Percentiles rank a stretch among this genome's conserved stretches.
phyloP scores from a whole-genome alignment of 2,797 vertebrate species.

The Rhynchotus rufescens region DNA sequence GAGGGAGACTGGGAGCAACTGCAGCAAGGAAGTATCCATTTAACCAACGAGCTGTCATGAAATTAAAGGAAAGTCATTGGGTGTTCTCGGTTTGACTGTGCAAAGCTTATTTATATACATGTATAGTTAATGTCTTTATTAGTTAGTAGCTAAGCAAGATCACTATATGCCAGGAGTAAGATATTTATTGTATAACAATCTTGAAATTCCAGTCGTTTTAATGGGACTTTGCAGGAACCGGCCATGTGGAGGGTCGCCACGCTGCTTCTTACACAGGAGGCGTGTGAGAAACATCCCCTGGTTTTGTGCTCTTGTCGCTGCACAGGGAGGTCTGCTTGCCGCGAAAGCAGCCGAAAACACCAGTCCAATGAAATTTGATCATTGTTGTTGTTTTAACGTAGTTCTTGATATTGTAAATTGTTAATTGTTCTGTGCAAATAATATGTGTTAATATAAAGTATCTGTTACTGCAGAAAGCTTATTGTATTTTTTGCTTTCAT shows the following conservation, averaged over 20 bases:
- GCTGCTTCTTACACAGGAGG: background rate
- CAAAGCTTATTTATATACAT: background rate
- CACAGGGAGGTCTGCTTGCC: background rate
- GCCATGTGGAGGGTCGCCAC: background rate
- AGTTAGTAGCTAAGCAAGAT: background rate
- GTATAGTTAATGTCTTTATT: background rate
- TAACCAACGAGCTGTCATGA: background rate
- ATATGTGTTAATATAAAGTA: background rate
- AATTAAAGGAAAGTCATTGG: background rate
- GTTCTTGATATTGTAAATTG: background rate
- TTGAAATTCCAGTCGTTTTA: slow-evolving; percentile 16
- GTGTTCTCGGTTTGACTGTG: background rate
- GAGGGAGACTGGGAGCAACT: background rate
- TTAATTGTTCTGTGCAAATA: slow-evolving; percentile 1
- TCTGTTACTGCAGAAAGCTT: background rate
- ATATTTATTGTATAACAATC: background rate
- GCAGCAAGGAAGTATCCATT: background rate
- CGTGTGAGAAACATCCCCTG: background rate
- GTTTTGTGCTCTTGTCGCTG: background rate
- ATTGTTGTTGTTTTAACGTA: background rate
- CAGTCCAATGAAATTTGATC: background rate
- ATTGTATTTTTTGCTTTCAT: background rate
- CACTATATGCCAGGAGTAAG: background rate
- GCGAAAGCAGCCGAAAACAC: background rate
- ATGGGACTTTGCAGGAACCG: background rate